phyloP scores from a whole-genome alignment of 2,113 vertebrate species.

The Narcine bancroftii region DNA sequence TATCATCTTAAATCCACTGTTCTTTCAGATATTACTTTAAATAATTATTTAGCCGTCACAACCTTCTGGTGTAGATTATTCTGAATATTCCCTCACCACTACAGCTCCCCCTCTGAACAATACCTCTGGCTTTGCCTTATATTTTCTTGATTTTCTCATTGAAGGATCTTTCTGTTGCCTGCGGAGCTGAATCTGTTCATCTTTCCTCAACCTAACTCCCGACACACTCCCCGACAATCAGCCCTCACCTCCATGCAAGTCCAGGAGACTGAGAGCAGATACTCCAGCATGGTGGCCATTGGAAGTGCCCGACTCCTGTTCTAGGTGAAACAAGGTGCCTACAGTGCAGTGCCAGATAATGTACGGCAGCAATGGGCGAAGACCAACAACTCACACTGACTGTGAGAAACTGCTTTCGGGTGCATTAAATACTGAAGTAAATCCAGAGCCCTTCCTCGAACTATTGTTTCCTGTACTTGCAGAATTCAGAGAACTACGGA shows the following conservation, averaged over 20 bases:
- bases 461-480: neutral
- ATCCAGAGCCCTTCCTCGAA: neutral
- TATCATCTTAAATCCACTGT: too few relatives aligned
- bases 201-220: too few relatives aligned
- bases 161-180: too few relatives aligned
- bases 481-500: neutral
- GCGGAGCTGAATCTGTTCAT: neutral
- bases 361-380: neutral
- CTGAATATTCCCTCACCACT: neutral
- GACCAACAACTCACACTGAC: neutral
- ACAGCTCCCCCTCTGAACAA: too few relatives aligned
- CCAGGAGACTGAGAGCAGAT: conserved; percentile 30
- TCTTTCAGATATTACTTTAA: too few relatives aligned
- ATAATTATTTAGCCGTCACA: too few relatives aligned
- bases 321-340: neutral
- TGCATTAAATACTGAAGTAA: too few relatives aligned
- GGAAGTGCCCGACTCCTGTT: too few relatives aligned
- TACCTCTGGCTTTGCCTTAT: too few relatives aligned
- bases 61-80: too few relatives aligned
- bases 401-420: neutral
- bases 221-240: neutral
- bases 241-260: conserved; percentile 30
- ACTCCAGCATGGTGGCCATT: neutral
- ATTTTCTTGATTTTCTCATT: neutral
- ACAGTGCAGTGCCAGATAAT: neutral